Evolutionary conservation across 1,140 invertebrate species (phyloP).

Genomic region (Cephus cinctus): DNA sequence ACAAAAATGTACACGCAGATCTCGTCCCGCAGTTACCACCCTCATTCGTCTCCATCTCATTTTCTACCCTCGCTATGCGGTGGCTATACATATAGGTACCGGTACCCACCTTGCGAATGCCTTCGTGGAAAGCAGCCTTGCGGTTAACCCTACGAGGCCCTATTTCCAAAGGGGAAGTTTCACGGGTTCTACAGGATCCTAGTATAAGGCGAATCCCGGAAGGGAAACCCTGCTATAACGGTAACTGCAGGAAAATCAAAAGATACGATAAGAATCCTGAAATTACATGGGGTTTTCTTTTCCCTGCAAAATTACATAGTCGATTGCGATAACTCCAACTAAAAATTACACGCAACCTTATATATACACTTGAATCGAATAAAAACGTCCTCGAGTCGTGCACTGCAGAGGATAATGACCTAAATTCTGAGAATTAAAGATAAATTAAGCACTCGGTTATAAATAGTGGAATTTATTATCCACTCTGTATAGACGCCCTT

Average conservation of each 20-base stretch:
- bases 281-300: neutral
- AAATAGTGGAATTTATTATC: no score
- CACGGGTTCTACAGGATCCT: no score
- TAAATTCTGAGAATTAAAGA: constrained; percentile 28
- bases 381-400: neutral
- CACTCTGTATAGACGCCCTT: no score
- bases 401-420: constrained; percentile 13
- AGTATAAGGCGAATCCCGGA: no score
- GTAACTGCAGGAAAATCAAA: neutral
- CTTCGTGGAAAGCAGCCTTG: no score
- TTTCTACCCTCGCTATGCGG: no score
- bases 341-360: neutral
- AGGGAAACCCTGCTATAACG: no score
- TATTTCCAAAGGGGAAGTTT: no score
- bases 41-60: no score
- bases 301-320: neutral
- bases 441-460: constrained; percentile 14
- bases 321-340: neutral
- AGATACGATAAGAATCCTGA: neutral
- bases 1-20: constrained; percentile 25
- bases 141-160: no score
- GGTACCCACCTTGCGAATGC: no score
- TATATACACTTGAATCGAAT: neutral
- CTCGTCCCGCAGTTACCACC: constrained; percentile 19
- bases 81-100: no score